phyloP scores from a whole-genome alignment of 2,113 vertebrate species.

The Mus spicilegus region DNA sequence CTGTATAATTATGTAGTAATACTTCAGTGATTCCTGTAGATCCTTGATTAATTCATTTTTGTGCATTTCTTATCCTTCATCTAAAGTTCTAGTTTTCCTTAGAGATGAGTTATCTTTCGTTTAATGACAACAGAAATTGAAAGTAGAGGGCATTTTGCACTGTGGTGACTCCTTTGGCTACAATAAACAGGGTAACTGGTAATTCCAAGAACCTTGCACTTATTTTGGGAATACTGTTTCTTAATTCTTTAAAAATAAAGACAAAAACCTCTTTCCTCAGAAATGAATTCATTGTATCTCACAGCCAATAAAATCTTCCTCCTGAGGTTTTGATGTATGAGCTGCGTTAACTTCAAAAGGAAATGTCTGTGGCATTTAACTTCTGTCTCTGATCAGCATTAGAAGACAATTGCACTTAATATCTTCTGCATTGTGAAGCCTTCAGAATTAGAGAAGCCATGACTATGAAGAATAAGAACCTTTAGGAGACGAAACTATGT shows the following conservation, averaged over 20 bases:
- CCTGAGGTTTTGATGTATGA: slow-evolving; percentile 72
- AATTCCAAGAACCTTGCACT: slow-evolving; percentile 28
- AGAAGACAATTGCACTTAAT: slow-evolving; percentile 61
- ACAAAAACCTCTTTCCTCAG: slow-evolving; percentile 50
- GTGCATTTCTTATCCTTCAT: slow-evolving; percentile 40
- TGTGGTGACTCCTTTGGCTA: slow-evolving; percentile 25
- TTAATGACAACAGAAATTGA: slow-evolving; percentile 50
- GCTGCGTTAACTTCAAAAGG: slow-evolving; percentile 72
- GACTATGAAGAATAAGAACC: slow-evolving; percentile 62
- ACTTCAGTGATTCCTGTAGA: not conserved
- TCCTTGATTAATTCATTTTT: slow-evolving; percentile 46
- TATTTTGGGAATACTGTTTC: slow-evolving; percentile 58
- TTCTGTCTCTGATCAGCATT: slow-evolving; percentile 64
- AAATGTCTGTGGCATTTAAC: slow-evolving; percentile 73
- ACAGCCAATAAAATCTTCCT: slow-evolving; percentile 55
- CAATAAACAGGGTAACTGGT: slow-evolving; percentile 44
- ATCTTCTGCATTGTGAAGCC: slow-evolving; percentile 61
- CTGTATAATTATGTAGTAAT: slow-evolving; percentile 49
- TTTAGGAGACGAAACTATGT: slow-evolving; percentile 38
- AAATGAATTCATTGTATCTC: slow-evolving; percentile 76
- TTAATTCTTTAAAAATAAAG: slow-evolving; percentile 52
- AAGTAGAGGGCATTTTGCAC: not conserved
- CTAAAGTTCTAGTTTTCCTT: slow-evolving; percentile 46
- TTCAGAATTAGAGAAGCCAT: slow-evolving; percentile 72
- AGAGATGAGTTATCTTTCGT: slow-evolving; percentile 54